A percentile compares a stretch with the other conserved stretches of the same genome.
These are phyloP conservation scores for Polymixis flavicincta DNA, from an alignment of 2,888 invertebrate genomes.

Conservation along the genomic window DNA sequence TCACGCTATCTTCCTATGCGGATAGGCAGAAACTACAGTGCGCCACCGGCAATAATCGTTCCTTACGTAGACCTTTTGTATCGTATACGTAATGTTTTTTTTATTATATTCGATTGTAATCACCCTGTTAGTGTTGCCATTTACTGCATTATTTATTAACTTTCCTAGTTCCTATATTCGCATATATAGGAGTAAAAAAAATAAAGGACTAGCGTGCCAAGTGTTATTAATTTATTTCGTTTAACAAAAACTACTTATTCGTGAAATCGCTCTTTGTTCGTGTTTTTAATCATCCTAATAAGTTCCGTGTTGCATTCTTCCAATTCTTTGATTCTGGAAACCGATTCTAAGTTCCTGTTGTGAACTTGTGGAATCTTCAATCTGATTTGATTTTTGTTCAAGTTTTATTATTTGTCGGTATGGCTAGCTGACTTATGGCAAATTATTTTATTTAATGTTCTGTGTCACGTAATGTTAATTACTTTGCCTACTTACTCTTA, in stretches of 20 bases:
- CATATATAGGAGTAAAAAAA: constrained; percentile 27
- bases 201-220: constrained; percentile 35
- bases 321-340: background rate
- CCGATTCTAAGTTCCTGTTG: background rate
- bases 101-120: background rate
- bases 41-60: no score
- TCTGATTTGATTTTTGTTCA: background rate
- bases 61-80: no score
- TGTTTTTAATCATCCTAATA: constrained; percentile 1
- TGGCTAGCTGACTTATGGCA: no score
- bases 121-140: background rate
- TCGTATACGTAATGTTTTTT: no score
- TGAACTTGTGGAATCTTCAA: background rate
- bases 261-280: constrained; percentile 43
- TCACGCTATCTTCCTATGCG: no score
- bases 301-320: constrained; percentile 28
- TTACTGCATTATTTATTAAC: background rate
- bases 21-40: no score
- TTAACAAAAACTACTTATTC: constrained; percentile 28
- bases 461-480: no score
- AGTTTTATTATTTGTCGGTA: no score
- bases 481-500: no score
- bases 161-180: constrained; percentile 26
- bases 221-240: constrained; percentile 36
- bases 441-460: no score